Conservation (phyloP, 2,797 vertebrate species). For the Etheostoma nigrum region DNA sequence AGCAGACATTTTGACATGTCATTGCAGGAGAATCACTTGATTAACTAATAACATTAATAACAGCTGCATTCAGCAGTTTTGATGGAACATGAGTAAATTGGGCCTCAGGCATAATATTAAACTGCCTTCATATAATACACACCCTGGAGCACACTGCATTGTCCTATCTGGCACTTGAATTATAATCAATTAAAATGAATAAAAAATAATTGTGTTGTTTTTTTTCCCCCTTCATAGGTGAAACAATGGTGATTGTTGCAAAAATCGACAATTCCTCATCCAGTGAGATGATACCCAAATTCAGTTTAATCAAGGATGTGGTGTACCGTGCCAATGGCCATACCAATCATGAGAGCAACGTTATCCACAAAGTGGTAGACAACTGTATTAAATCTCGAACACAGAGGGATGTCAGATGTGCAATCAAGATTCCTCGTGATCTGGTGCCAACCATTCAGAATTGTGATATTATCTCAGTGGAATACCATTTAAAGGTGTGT, state of each 20-base stretch:
- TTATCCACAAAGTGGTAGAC: constrained; percentile 84
- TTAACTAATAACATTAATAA: not conserved
- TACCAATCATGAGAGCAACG: constrained; percentile 81
- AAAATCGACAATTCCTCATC: constrained; percentile 94
- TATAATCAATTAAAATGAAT: not conserved
- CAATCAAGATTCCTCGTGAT: constrained; percentile 86
- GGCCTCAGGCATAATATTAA: not conserved
- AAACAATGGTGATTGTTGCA: constrained; percentile 89
- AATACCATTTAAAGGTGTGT: constrained; percentile 89
- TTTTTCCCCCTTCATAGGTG: constrained; percentile 82
- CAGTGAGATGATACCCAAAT: constrained; percentile 88
- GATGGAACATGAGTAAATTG: not conserved
- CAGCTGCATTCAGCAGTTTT: not conserved
- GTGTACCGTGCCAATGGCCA: constrained; percentile 85
- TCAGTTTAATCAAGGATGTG: constrained; percentile 85
- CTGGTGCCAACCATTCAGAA: constrained; percentile 85
- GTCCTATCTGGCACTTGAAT: not conserved
- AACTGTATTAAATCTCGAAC: constrained; percentile 84
- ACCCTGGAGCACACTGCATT: not conserved
- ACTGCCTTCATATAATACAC: not conserved
- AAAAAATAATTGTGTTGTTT: not conserved
- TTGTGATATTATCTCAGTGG: constrained; percentile 91
- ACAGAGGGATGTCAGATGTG: constrained; percentile 84
- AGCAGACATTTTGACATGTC: not conserved
- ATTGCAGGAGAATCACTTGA: not conserved